Percentiles rank a stretch among this genome's conserved stretches.
These are phyloP conservation scores for Malacoctenus gilli DNA, from an alignment of 2,797 vertebrate genomes.

Conservation along the genomic window DNA sequence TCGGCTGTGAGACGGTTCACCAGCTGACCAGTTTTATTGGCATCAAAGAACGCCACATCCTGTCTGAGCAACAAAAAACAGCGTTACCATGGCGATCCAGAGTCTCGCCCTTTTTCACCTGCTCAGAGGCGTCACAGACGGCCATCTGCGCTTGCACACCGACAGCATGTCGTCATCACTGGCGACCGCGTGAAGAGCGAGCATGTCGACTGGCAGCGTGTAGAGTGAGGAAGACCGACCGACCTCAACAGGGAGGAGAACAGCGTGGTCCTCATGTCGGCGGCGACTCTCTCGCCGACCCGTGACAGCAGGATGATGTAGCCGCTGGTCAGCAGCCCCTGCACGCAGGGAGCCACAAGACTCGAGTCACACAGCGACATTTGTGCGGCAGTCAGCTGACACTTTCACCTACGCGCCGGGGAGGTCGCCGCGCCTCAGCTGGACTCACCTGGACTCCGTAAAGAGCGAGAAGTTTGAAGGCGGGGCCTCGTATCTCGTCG, in stretches of 20 bases:
- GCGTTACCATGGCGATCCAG: too few relatives aligned
- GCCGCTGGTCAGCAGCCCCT: constrained; percentile 92
- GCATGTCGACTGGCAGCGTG: too few relatives aligned
- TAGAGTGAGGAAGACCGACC: too few relatives aligned
- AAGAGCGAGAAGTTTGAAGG: constrained; percentile 83
- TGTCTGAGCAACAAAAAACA: constrained; percentile 79
- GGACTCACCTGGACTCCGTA: constrained; percentile 86
- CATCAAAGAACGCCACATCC: constrained; percentile 94
- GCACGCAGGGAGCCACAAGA: too few relatives aligned
- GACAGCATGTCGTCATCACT: too few relatives aligned
- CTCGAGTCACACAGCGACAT: too few relatives aligned
- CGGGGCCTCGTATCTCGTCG: constrained; percentile 80
- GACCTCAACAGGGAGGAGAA: constrained; percentile 88
- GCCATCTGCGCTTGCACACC: too few relatives aligned
- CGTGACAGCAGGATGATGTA: constrained; percentile 91
- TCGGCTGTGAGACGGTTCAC: constrained; percentile 92
- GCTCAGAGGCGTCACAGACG: too few relatives aligned
- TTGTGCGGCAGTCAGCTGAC: background rate
- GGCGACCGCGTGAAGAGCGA: too few relatives aligned
- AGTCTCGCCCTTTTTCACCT: too few relatives aligned
- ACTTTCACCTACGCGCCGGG: background rate
- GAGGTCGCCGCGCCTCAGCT: background rate
- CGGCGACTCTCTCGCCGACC: constrained; percentile 89
- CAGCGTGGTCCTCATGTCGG: constrained; percentile 90
- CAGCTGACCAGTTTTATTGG: constrained; percentile 91